A percentile compares a stretch with the other conserved stretches of the same genome.
Evolutionary conservation across 1,140 invertebrate genomes (phyloP).

Genomic region (Heliconius hermathena): DNA sequence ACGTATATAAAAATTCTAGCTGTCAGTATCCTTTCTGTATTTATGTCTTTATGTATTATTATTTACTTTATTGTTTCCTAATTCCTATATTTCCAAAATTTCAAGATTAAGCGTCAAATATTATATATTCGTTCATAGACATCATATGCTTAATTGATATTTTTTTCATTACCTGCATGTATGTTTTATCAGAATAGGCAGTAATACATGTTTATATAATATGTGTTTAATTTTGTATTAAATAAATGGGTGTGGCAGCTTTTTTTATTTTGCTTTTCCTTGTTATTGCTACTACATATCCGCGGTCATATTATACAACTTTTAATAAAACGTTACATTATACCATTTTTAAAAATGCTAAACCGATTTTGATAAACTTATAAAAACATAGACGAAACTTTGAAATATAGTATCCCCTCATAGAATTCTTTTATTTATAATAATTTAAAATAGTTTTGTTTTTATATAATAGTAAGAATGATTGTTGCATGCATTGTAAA

Average conservation of each 20-base stretch:
- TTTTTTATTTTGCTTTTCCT: background rate
- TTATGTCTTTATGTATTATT: background rate
- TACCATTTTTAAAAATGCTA: too few species aligned
- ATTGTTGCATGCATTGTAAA: too few species aligned
- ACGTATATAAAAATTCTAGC: background rate
- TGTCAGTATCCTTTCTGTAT: constrained; percentile 8
- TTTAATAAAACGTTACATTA: too few species aligned
- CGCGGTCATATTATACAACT: too few species aligned
- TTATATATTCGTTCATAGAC: too few species aligned
- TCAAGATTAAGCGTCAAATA: too few species aligned
- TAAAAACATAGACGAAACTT: too few species aligned
- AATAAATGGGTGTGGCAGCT: background rate
- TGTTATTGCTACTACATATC: background rate
- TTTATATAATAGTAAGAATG: too few species aligned
- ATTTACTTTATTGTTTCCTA: background rate
- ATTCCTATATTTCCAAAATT: background rate
- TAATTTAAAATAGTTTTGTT: too few species aligned
- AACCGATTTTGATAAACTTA: too few species aligned
- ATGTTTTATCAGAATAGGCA: background rate
- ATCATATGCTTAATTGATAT: background rate
- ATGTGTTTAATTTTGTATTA: background rate
- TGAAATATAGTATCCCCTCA: too few species aligned
- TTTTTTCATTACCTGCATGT: background rate
- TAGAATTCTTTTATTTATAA: too few species aligned
- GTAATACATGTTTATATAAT: background rate